These are phyloP conservation scores for Pristionchus fissidentatus DNA, from an alignment of 2,888 invertebrate genomes.

Conservation along the genomic window DNA sequence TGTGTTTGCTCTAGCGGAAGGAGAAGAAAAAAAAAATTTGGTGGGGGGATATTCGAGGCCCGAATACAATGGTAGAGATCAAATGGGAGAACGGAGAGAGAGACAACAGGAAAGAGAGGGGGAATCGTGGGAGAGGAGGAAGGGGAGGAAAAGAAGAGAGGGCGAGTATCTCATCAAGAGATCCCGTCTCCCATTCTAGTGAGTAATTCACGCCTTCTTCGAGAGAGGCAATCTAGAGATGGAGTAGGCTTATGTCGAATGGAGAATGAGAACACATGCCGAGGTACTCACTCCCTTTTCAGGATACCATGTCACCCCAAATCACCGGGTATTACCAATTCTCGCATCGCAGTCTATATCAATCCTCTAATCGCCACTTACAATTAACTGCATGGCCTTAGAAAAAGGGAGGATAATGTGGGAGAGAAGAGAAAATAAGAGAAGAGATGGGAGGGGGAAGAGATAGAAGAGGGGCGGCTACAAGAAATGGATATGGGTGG, in stretches of 20 bases:
- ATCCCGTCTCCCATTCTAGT: background rate
- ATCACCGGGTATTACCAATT: too few species aligned
- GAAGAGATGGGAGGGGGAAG: slow-evolving; percentile 12
- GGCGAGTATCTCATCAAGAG: slow-evolving; percentile 10
- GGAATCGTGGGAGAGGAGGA: background rate
- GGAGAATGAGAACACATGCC: background rate
- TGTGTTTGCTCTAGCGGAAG: too few species aligned
- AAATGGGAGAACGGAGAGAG: background rate
- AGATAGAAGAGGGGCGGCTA: slow-evolving; percentile 30
- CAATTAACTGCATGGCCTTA: background rate
- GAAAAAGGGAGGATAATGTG: background rate
- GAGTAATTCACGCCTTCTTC: background rate
- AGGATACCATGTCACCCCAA: too few species aligned
- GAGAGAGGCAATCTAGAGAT: background rate
- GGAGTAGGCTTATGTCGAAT: background rate
- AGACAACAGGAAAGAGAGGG: background rate
- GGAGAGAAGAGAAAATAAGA: background rate
- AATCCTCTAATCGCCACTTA: background rate
- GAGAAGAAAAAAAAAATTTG: too few species aligned
- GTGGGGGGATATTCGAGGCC: too few species aligned
- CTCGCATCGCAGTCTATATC: too few species aligned
- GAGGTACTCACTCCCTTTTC: too few species aligned
- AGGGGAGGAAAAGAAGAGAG: background rate
- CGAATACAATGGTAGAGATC: too few species aligned
- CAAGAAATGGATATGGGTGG: slow-evolving; percentile 44